Base-by-base conservation (phyloP, 2,113 vertebrate species). In the Pteropus alecto region DNA sequence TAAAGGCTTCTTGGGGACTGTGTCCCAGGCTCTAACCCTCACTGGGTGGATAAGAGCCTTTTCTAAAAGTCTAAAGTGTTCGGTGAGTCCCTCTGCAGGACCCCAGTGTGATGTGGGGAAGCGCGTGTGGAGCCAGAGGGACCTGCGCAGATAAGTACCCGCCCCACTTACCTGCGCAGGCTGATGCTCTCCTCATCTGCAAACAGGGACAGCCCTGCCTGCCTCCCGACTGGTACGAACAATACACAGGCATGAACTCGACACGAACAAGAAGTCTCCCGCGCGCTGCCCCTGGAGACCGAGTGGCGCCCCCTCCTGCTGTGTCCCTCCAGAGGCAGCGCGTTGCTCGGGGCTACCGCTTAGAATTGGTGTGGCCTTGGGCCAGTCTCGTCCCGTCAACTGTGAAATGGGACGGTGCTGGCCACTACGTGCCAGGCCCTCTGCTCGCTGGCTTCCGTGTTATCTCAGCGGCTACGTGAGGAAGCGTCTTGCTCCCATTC, bases 241-340 rank as follows among this genome's bases (percentile, higher is more conserved):
- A 1, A 2, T 4, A 33, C 19, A 1, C 8, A 19, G 2, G 26
- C 26, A 28, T 2, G 41, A 68, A 33, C 30, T 7, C 6, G 18
- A 22, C 1, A 0, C 0, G 4, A 3, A 12, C 0, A 6, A 5
- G 46, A 5, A 1, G 9, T 9, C 56, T 48, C 38, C 24, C 22
- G 6, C 48, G 13, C 0, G 21, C 10, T 19, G n/a, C 14, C 35
- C 8, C 14, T 11, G 18, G 7, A 0, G 2, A 3, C 71, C 2
- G 22, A 38, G 63, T 0, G n/a, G 43, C 0, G 0, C n/a, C 30
- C 51, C 35, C 6, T 30, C 60, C 2, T 7, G 60, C 13, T 30
- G 1, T 13, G 77, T 16, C 21, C 21, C 38, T 12, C 67, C 6
- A 6, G 35, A 58, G 33, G 54, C 28, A 12, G 63, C 24, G 3